Evolutionary conservation across 1,140 invertebrate genomes (phyloP).

Genomic region (Antheraea mylitta): DNA sequence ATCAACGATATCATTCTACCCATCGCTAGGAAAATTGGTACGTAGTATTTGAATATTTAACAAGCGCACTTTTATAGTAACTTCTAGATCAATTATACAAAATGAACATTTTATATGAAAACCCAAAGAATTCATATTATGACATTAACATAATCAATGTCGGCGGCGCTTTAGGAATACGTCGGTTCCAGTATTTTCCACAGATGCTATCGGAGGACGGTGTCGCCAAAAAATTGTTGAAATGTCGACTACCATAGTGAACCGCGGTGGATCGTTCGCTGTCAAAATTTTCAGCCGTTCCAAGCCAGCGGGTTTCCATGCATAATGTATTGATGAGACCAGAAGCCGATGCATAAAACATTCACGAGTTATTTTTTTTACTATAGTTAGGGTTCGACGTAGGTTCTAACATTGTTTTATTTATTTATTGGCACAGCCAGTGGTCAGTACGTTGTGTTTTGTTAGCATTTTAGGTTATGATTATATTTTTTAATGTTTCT

Average conservation of each 20-base stretch:
- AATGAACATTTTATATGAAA: no score
- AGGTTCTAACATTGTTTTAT: neutral
- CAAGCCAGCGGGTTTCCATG: slow-evolving; percentile 65
- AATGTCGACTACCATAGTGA: slow-evolving; percentile 55
- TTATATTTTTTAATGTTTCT: no score
- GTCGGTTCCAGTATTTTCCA: neutral
- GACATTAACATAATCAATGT: neutral
- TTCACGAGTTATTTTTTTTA: slow-evolving; percentile 72
- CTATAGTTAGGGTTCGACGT: slow-evolving; percentile 16
- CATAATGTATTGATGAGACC: slow-evolving; percentile 64
- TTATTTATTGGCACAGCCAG: no score
- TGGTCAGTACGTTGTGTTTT: no score
- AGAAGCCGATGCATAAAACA: slow-evolving; percentile 72
- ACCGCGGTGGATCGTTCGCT: slow-evolving; percentile 56
- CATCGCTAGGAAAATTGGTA: no score
- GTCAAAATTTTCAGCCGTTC: slow-evolving; percentile 62
- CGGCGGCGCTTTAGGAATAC: neutral
- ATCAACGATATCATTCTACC: no score
- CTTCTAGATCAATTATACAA: no score
- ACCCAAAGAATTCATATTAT: no score
- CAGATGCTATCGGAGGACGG: slow-evolving; percentile 49
- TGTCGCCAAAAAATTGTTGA: slow-evolving; percentile 46
- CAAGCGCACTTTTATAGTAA: no score
- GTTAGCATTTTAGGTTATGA: no score
- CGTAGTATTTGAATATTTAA: no score